Base-by-base conservation (phyloP, 2,888 invertebrate species). In the Octodonta nipae region DNA sequence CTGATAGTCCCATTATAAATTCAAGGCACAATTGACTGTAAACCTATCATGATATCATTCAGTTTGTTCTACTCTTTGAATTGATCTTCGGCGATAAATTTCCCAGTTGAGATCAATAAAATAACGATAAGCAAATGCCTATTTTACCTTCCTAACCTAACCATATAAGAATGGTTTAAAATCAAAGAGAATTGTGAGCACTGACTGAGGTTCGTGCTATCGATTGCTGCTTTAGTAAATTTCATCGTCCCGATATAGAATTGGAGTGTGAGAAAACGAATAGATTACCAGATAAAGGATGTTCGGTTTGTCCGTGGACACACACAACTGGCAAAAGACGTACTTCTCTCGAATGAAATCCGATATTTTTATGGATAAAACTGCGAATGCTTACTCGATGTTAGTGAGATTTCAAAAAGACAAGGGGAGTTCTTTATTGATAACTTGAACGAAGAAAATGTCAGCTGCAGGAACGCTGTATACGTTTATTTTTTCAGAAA, bases 61-160 rank as follows among this genome's bases (percentile, higher is more conserved):
- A 37, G 32, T 28, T 28, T 25, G 3, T n/a, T 33, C 34, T 30
- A 37, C 30, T 37, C 41, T 40, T 44, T 33, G 31, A 37, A 37
- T 42, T 40, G 46, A 48, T 46, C 41, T 41, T 35, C 32, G 29
- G 34, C 44, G 44, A 47, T 47, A 47, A 47, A 46, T 46, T 40
- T 34, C 32, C 38, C 28, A 22, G 34, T 33, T 34, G 37, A 38
- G 43, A 47, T 47, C 47, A 44, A 47, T 47, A 47, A 47, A 45
- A 43, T 44, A 43, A 40, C 44, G 47, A 47, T 47, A 47, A 47
- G 47, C 45, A 44, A 47, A 45, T 47, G 40, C 43, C 43, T n/a
- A n/a, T n/a, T n/a, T n/a, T n/a, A n/a, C n/a, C n/a, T n/a, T n/a
- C n/a, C n/a, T n/a, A n/a, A 11, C 32, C 15, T 35, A 31, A 33